phyloP scores from a whole-genome alignment of 2,113 vertebrate species.

The Arizona elegans region DNA sequence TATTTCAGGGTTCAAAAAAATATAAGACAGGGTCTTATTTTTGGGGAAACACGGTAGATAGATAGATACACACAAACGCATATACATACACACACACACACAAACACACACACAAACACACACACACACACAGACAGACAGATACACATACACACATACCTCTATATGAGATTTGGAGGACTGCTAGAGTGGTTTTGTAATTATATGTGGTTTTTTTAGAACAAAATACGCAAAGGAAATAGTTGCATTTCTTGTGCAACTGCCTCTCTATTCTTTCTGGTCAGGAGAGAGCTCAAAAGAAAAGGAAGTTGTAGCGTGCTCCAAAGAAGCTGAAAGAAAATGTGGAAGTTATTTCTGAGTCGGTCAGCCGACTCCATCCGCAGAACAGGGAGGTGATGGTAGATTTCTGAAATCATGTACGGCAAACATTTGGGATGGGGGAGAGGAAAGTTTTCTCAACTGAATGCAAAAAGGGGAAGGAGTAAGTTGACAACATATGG shows the following conservation, averaged over 20 bases:
- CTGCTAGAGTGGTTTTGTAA: constrained; percentile 11
- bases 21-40: no score
- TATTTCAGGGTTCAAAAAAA: no score
- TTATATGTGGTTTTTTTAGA: not conserved
- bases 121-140: no score
- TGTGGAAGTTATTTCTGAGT: not conserved
- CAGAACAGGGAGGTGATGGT: not conserved
- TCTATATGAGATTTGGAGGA: no score
- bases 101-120: no score
- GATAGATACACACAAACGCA: no score
- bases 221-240: constrained; percentile 7
- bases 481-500: not conserved
- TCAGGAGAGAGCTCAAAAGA: not conserved
- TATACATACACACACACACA: no score
- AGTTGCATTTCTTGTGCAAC: constrained; percentile 8
- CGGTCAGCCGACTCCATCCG: not conserved
- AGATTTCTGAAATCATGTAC: not conserved
- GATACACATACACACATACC: no score
- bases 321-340: not conserved
- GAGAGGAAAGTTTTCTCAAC: not conserved
- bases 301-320: not conserved
- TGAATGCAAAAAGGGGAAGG: not conserved
- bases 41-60: no score
- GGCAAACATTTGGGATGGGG: not conserved
- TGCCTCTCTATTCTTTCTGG: not conserved